Conservation (phyloP, 2,888 invertebrate genomes). For the Rhagium mordax region DNA sequence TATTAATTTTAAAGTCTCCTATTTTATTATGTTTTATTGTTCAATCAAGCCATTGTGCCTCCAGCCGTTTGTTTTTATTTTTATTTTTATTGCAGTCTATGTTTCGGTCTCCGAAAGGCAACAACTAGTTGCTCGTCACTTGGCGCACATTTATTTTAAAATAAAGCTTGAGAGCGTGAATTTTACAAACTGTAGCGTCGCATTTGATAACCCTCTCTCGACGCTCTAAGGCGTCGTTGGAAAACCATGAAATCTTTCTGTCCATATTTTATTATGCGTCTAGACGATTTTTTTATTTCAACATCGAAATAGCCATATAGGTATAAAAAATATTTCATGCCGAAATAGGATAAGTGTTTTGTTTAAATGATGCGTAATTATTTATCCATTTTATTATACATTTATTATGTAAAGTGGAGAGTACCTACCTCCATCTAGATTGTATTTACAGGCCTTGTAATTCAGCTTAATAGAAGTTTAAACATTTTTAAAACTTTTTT, state of each 20-base stretch:
- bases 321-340: neutral
- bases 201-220: neutral
- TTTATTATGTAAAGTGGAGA: no score
- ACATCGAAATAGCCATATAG: no score
- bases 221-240: neutral
- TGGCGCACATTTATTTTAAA: constrained; percentile 1
- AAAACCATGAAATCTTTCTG: neutral
- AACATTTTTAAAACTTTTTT: no score
- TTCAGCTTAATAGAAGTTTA: no score
- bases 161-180: neutral
- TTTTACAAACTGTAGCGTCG: neutral
- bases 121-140: constrained; percentile 16
- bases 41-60: neutral
- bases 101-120: constrained; percentile 12
- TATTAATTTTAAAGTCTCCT: neutral
- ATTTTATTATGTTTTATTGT: constrained; percentile 16
- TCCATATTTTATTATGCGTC: neutral
- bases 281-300: constrained; percentile 3
- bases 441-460: no score
- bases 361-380: no score
- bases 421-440: no score
- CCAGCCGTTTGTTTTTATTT: neutral
- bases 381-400: no score
- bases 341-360: no score
- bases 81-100: neutral